Evolutionary conservation across 1,140 invertebrate genomes (phyloP), one percentile per base, ranked within the genome.

Genomic region (Caenorhabditis remanei): DNA sequence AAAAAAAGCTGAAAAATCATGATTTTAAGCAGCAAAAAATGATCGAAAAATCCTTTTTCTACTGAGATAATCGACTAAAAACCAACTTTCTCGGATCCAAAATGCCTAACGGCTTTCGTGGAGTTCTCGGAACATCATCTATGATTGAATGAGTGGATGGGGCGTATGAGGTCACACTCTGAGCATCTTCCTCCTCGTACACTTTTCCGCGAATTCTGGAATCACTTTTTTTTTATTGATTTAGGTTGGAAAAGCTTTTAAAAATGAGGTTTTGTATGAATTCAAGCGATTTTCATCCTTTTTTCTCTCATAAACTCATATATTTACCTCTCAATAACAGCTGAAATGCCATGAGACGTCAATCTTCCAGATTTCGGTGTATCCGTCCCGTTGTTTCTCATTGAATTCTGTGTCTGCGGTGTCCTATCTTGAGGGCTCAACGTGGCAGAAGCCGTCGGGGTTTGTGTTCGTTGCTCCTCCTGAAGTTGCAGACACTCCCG

Each of bases 91-190:
- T 67, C 2, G 89, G 89, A 63, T 89, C 89, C 53, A 89, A 71
- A 16, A 90, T 21, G 43, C 88, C 61, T 0, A 79, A n/a, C 11
- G 89, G 89, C 56, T 87, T 89, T 41, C 89, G 89, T 41, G 89
- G 89, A 53, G 89, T 89, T 24, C 86, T 43, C 55, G 89, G 89
- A 40, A 89, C 83, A 65, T 89, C 88, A 67, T 89, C 89, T 9
- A 89, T 75, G 24, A 89, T 46, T 19, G 82, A 67, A 71, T 71
- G 56, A 16, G 61, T 75, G 4, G 56, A 71, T 1, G 83, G 84
- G 4, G 84, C 75, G 4, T 53, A 71, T 43, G 71, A 88, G 7
- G 85, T 86, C n/a, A 79, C 63, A 86, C 63, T 79, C 56, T 79
- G 63, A 7, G 53, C 63, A 40, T 79, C 85, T 71, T 86, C 85